Base-by-base conservation (phyloP, 1,140 invertebrate genomes). In the Drosophila aff. region DNA sequence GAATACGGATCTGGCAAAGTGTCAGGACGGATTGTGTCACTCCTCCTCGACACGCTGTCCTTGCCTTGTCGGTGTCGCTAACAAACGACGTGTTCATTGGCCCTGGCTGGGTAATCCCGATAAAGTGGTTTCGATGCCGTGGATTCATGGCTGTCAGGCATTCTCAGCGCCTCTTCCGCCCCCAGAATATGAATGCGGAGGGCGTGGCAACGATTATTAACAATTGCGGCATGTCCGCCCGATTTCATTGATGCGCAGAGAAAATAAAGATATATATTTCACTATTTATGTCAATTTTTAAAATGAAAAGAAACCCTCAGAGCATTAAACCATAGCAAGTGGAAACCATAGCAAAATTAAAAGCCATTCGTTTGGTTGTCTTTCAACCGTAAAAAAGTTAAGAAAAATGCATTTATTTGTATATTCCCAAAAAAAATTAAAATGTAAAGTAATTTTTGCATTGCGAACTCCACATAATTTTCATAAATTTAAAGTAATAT, bases 61-160 rank as follows among this genome's bases (percentile, higher is more conserved):
- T 72, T 59, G 52, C 23, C 2, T 23, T 66, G 49, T 52, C 43
- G 47, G 49, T 50, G 52, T 59, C 76, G 72, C 82, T 87, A 82
- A 47, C 61, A 67, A 66, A 63, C 60, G 83, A 82, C 83, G 80
- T 86, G 82, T 86, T 86, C 82, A 86, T 86, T 86, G 82, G 82
- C 82, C 79, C 76, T 76, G 78, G 59, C 40, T 68, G 61, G 44
- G 76, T 31, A 31, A 31, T 31, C 7, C 31, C 31, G 9, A 9
- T 8, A 33, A 33, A 33, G 9, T 10, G 33, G 10, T 11, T 33
- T 33, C 33, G 10, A 33, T 33, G 31, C 9, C 16, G 9, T 10
- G 31, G 31, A 33, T 33, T 33, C 31, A 33, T 41, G 16, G 8
- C 40, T n/a, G 40, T n/a, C 67, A 75, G 83, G 62, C 76, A 87